phyloP scores from a whole-genome alignment of 2,797 vertebrate genomes.

The Cryptoblepharus egeriae region DNA sequence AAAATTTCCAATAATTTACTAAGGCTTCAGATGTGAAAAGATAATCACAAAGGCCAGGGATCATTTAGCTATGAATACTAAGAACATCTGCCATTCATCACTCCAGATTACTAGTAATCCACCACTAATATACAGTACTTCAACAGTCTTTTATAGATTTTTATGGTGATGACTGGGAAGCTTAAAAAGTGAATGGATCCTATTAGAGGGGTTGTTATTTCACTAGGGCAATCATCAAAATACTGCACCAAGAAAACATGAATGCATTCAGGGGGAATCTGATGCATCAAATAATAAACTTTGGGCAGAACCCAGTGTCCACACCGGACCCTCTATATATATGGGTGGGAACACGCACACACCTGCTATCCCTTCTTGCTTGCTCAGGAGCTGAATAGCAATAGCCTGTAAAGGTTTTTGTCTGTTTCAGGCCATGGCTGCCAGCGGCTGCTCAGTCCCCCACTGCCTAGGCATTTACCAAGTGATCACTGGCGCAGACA shows the following conservation, averaged over 20 bases:
- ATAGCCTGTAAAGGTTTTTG: too few species aligned
- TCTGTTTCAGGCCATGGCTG: too few species aligned
- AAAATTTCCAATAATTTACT: conserved; percentile 45
- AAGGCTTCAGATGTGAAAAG: conserved; percentile 67
- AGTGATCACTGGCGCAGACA: too few species aligned
- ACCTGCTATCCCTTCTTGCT: too few species aligned
- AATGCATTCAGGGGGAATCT: background rate
- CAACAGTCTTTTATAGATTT: conserved; percentile 57
- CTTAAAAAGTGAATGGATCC: conserved; percentile 8
- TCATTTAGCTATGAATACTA: conserved; percentile 49
- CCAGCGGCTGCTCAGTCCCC: too few species aligned
- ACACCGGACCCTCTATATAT: too few species aligned
- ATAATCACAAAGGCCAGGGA: conserved; percentile 68
- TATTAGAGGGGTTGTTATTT: background rate
- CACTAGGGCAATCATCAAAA: background rate
- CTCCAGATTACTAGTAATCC: conserved; percentile 58
- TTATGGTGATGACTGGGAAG: conserved; percentile 37
- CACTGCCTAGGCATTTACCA: too few species aligned
- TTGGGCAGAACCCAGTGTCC: background rate
- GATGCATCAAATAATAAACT: background rate
- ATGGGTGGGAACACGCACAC: too few species aligned
- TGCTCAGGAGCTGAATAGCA: too few species aligned
- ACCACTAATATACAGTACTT: conserved; percentile 51
- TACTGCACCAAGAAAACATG: background rate
- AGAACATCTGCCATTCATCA: conserved; percentile 59